Evolutionary conservation across 2,113 vertebrate genomes (phyloP).

Genomic region (Pontoporia blainvillei): DNA sequence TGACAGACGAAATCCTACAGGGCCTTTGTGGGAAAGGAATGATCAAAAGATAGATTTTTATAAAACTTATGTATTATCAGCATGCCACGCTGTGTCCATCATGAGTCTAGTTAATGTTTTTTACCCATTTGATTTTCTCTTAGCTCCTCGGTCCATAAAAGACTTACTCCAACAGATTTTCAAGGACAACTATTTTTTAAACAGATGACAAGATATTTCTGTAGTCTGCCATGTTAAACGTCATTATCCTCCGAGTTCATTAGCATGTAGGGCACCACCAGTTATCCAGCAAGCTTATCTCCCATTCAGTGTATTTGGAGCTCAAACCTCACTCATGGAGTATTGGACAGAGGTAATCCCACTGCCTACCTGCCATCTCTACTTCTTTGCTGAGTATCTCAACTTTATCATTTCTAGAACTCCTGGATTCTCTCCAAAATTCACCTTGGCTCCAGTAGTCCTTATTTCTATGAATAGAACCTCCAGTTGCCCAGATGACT

Average conservation of each 20-base stretch:
- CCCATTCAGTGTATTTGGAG: background rate
- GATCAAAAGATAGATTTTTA: background rate
- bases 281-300: background rate
- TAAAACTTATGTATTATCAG: background rate
- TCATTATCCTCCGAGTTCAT: background rate
- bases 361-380: background rate
- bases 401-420: background rate
- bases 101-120: background rate
- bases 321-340: background rate
- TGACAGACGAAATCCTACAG: slow-evolving; percentile 40
- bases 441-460: background rate
- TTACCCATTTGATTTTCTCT: background rate
- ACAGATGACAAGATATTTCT: background rate
- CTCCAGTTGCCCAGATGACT: background rate
- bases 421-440: background rate
- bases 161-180: background rate
- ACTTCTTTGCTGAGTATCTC: background rate
- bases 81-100: background rate
- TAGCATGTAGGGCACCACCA: background rate
- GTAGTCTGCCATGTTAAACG: background rate
- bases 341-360: background rate
- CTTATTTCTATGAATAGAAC: background rate
- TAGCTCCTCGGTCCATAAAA: background rate
- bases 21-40: slow-evolving; percentile 12
- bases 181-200: background rate